phyloP scores from a whole-genome alignment of 2,797 vertebrate species.

The Diplodus sargus region DNA sequence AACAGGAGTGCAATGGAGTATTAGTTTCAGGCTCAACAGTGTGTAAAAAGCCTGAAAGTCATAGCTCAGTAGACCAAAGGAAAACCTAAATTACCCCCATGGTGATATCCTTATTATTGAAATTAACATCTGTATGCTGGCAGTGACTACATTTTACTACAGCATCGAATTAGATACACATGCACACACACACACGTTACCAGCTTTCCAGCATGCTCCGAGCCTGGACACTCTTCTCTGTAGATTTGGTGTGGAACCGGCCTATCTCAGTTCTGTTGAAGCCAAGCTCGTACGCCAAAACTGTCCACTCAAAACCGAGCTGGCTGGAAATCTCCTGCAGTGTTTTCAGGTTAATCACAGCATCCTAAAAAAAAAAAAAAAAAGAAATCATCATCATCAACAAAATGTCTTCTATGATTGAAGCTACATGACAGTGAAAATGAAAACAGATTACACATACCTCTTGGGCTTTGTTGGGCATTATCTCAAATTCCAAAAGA shows the following conservation, averaged over 20 bases:
- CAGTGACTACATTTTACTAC: neutral
- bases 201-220: constrained; percentile 87
- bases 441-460: constrained; percentile 65
- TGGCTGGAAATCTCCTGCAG: constrained; percentile 84
- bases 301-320: constrained; percentile 87
- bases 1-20: neutral
- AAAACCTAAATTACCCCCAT: constrained; percentile 1
- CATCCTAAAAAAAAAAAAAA: constrained; percentile 78
- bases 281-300: constrained; percentile 85
- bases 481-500: constrained; percentile 69
- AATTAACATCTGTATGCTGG: neutral
- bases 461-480: constrained; percentile 89
- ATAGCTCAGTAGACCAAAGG: neutral
- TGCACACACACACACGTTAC: constrained; percentile 60
- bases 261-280: constrained; percentile 85
- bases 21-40: neutral
- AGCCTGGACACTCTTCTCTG: constrained; percentile 82
- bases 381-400: neutral
- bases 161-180: neutral
- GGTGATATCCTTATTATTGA: neutral
- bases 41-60: neutral
- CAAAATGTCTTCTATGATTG: neutral
- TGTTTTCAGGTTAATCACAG: constrained; percentile 87
- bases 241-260: constrained; percentile 80
- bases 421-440: neutral